A percentile compares a stretch with the other conserved stretches of the same genome.
These are phyloP conservation scores for Drosophila paranaensis DNA, from an alignment of 2,888 invertebrate genomes.

Conservation along the genomic window DNA sequence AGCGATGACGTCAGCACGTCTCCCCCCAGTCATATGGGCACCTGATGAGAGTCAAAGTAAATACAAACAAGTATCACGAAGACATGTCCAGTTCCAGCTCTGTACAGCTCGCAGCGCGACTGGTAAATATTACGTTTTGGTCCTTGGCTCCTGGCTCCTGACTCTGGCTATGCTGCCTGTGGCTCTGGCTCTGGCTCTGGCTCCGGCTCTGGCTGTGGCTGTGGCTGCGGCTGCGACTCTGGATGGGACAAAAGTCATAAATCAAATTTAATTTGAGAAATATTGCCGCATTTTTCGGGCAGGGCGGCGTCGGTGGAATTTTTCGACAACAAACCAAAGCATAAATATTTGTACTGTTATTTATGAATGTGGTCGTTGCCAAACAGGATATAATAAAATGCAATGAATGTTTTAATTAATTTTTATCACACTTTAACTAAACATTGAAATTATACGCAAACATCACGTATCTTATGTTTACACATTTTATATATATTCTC, in stretches of 20 bases:
- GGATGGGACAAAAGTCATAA: conserved; percentile 63
- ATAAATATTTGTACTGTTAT: conserved; percentile 55
- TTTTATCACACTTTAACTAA: conserved; percentile 37
- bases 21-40: conserved; percentile 48
- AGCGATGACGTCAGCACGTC: conserved; percentile 54
- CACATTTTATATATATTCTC: background rate
- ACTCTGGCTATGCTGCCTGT: conserved; percentile 9
- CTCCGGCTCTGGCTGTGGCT: conserved; percentile 7
- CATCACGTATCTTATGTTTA: background rate
- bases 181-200: conserved; percentile 20
- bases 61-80: conserved; percentile 55
- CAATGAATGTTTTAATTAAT: conserved; percentile 41
- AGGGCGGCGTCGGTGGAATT: conserved; percentile 36
- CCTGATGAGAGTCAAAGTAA: conserved; percentile 54
- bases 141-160: conserved; percentile 36
- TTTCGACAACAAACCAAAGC: conserved; percentile 54
- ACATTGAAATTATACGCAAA: conserved; percentile 30
- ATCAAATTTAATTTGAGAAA: conserved; percentile 78
- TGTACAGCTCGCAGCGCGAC: conserved; percentile 25
- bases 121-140: conserved; percentile 51
- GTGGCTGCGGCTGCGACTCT: conserved; percentile 9
- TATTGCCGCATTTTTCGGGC: conserved; percentile 62
- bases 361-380: conserved; percentile 43
- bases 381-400: conserved; percentile 51
- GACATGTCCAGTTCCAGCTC: conserved; percentile 45